phyloP scores from a whole-genome alignment of 2,113 vertebrate genomes.

The Amphilophus citrinellus region DNA sequence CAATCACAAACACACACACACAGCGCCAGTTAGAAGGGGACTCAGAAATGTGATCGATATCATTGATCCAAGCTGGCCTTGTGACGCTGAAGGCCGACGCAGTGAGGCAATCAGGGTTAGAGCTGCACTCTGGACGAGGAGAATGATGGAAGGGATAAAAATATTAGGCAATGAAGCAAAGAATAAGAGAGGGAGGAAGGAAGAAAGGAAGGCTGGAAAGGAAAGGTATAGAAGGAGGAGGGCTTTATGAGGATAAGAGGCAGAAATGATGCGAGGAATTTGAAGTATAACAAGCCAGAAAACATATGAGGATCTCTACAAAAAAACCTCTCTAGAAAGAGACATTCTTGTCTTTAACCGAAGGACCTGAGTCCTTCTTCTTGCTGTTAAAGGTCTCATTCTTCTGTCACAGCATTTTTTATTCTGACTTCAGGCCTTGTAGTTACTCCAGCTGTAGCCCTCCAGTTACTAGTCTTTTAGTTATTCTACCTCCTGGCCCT shows the following conservation, averaged over 20 bases:
- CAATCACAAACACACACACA: not conserved
- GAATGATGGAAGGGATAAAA: not conserved
- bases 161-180: not conserved
- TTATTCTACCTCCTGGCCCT: not conserved
- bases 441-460: not conserved
- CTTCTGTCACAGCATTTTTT: not conserved
- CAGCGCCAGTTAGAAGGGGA: constrained; percentile 17
- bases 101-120: constrained; percentile 47
- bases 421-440: not conserved
- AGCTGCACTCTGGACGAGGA: not conserved
- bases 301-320: not conserved
- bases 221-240: not conserved
- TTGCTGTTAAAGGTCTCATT: not conserved
- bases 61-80: constrained; percentile 42
- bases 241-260: not conserved
- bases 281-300: not conserved
- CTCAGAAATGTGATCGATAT: constrained; percentile 29
- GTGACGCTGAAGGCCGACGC: constrained; percentile 13
- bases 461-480: not conserved
- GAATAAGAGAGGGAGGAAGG: not conserved
- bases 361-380: not conserved
- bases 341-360: too few species aligned
- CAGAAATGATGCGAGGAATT: not conserved
- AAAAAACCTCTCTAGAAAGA: not conserved
- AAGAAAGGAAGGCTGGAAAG: not conserved